A percentile compares a stretch with the other conserved stretches of the same genome.
Conservation (phyloP, 2,888 invertebrate species). For the Bombylius discolor region DNA sequence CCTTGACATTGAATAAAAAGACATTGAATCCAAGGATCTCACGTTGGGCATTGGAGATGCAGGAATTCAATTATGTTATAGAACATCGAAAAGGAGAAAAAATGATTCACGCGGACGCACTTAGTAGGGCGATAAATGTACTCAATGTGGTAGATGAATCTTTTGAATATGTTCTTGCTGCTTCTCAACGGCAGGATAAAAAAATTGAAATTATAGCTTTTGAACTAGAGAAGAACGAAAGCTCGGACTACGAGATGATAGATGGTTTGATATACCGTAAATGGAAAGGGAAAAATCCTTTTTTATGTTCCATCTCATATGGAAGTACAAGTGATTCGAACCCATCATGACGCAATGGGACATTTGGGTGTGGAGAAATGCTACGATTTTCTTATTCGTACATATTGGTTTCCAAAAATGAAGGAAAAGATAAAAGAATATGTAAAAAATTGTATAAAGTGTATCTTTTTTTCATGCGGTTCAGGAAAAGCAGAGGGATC, state of each 20-base stretch:
- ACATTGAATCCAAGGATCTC: conserved; percentile 16
- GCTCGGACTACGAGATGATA: conserved; percentile 5
- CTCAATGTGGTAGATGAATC: conserved; percentile 6
- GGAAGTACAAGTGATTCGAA: conserved; percentile 15
- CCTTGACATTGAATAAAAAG: conserved; percentile 15
- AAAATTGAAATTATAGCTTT: conserved; percentile 14
- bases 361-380: conserved; percentile 23
- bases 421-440: conserved; percentile 8
- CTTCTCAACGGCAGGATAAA: conserved; percentile 12
- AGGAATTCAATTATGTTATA: conserved; percentile 14
- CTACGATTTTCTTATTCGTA: conserved; percentile 10
- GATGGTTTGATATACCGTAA: conserved; percentile 10
- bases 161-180: conserved; percentile 11
- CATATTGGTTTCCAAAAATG: conserved; percentile 25
- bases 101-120: conserved; percentile 24
- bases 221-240: conserved; percentile 13
- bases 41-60: conserved; percentile 15
- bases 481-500: too few species aligned
- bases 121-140: conserved; percentile 16
- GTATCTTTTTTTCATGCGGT: conserved; percentile 11
- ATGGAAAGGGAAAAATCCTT: background rate
- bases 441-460: conserved; percentile 7
- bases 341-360: conserved; percentile 20
- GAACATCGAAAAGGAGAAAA: conserved; percentile 14
- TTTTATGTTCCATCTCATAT: conserved; percentile 16